Evolutionary conservation across 23 tunicate genomes (phyloP).

Genomic region (Styela plicata): DNA sequence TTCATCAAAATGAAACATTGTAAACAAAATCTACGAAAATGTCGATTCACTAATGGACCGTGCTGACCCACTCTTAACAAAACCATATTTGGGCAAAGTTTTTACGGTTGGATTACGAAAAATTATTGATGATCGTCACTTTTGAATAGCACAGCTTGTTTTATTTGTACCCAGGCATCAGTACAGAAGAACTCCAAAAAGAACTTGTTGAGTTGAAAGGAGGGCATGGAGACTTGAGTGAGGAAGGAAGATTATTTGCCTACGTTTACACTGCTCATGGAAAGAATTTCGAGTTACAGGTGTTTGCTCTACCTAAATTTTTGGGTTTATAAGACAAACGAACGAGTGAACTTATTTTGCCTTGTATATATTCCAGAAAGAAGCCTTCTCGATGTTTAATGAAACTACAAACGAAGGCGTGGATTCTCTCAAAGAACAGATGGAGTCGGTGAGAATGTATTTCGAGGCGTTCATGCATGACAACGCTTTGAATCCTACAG

Average conservation of each 20-base stretch:
- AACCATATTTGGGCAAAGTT: not conserved
- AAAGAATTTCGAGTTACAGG: slow-evolving; percentile 69
- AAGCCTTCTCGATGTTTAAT: slow-evolving; percentile 81
- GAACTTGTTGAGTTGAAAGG: slow-evolving; percentile 48
- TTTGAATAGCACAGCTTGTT: not conserved
- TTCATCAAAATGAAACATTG: too few relatives aligned
- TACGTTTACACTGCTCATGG: slow-evolving; percentile 85
- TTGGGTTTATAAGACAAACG: too few relatives aligned
- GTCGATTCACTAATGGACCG: too few relatives aligned
- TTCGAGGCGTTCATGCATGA: slow-evolving; percentile 92
- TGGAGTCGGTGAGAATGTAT: slow-evolving; percentile 41
- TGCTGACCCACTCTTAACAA: too few relatives aligned
- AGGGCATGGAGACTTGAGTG: slow-evolving; percentile 42
- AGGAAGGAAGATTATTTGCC: slow-evolving; percentile 79
- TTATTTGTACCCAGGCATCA: slow-evolving; percentile 30
- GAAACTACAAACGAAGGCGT: slow-evolving; percentile 20
- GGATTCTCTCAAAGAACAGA: slow-evolving; percentile 32
- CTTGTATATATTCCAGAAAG: slow-evolving; percentile 75
- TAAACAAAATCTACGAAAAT: too few relatives aligned
- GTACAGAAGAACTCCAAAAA: slow-evolving; percentile 45
- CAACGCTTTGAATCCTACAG: slow-evolving; percentile 83
- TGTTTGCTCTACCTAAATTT: too few relatives aligned
- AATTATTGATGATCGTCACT: not conserved
- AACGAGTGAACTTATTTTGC: too few relatives aligned
- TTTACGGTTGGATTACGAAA: not conserved